These are phyloP conservation scores for Pseudomugil tenellus DNA, from an alignment of 2,797 vertebrate species.

Conservation along the genomic window DNA sequence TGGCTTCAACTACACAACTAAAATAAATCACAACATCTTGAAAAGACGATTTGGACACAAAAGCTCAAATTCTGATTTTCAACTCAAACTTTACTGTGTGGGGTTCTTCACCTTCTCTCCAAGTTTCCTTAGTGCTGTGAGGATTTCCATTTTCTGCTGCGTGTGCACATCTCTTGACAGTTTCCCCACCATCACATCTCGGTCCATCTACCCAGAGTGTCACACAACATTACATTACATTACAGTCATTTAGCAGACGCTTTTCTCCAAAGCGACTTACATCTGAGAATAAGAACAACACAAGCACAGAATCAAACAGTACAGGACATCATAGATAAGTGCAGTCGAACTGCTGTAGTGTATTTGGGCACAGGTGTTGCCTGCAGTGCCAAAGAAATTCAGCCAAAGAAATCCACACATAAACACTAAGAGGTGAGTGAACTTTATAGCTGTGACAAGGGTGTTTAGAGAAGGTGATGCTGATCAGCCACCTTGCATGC, in stretches of 20 bases:
- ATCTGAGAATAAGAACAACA: too few species aligned
- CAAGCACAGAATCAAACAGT: too few species aligned
- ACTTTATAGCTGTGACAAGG: neutral
- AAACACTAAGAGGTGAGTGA: neutral
- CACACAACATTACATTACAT: constrained; percentile 24
- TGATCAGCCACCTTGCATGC: neutral
- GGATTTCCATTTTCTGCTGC: constrained; percentile 96
- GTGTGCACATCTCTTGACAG: constrained; percentile 87
- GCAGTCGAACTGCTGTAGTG: too few species aligned
- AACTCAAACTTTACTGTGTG: constrained; percentile 7
- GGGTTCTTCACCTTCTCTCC: constrained; percentile 90
- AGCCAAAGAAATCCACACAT: neutral
- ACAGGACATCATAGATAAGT: too few species aligned
- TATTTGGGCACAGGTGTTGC: too few species aligned
- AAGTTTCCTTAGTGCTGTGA: constrained; percentile 94
- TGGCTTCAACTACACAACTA: constrained; percentile 8
- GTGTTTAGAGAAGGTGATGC: neutral
- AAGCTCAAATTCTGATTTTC: constrained; percentile 25
- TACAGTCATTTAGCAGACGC: too few species aligned
- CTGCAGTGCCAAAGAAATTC: too few species aligned
- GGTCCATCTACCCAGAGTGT: constrained; percentile 88
- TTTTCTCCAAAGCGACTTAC: too few species aligned
- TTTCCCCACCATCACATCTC: constrained; percentile 96
- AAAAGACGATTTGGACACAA: constrained; percentile 12
- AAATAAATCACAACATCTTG: constrained; percentile 11